These are phyloP conservation scores for Nymphalis c-album DNA, from an alignment of 2,888 invertebrate species.

Conservation along the genomic window DNA sequence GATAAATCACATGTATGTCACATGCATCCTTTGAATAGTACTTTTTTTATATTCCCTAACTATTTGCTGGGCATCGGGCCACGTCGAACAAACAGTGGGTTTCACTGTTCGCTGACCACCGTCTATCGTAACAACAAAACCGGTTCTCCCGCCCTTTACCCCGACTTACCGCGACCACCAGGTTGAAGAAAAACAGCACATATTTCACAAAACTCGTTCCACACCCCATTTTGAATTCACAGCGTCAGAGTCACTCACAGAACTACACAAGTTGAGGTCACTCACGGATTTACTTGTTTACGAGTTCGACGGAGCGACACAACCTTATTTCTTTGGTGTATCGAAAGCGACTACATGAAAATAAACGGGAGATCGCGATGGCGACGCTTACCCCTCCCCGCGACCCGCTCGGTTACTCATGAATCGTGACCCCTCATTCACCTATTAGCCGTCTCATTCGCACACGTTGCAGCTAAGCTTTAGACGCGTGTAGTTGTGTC, in stretches of 20 bases:
- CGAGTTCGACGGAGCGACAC: conserved; percentile 45
- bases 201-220: conserved; percentile 90
- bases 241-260: conserved; percentile 59
- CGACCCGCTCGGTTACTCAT: conserved; percentile 45
- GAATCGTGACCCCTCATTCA: conserved; percentile 74
- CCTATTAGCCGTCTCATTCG: conserved; percentile 55
- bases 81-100: conserved; percentile 44
- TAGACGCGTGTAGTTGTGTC: conserved; percentile 35
- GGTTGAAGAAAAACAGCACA: conserved; percentile 90
- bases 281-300: conserved; percentile 63
- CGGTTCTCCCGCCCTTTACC: conserved; percentile 66
- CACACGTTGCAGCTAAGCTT: conserved; percentile 39
- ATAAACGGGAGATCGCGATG: conserved; percentile 67
- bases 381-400: conserved; percentile 56
- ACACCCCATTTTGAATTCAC: conserved; percentile 83
- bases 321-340: conserved; percentile 47
- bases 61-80: conserved; percentile 38
- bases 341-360: conserved; percentile 68
- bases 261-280: conserved; percentile 64
- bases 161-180: conserved; percentile 87
- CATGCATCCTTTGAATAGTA: background rate
- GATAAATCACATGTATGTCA: background rate
- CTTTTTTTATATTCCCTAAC: conserved; percentile 32
- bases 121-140: conserved; percentile 64
- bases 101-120: conserved; percentile 66